Evolutionary conservation across 2,888 invertebrate species (phyloP), one percentile per base, ranked within the genome.

Genomic region (Lottia gigantea): DNA sequence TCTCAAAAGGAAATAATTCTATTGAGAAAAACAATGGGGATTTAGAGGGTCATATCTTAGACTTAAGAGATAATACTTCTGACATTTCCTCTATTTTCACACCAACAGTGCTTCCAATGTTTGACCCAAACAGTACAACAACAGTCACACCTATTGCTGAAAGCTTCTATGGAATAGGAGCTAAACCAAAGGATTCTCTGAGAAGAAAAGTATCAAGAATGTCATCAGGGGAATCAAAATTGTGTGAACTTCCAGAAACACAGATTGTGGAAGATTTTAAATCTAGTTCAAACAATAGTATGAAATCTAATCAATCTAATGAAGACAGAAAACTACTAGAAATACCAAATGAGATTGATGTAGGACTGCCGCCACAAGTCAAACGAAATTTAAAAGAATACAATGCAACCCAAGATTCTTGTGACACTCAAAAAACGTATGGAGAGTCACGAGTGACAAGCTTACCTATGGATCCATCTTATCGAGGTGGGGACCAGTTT

Each of bases 391-490:
- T 40, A 31, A 19, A 16, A 16, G 19, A 7, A 14, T 55, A 14
- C 61, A 40, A 40, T 40, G 40, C 11, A 40, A 46, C 55, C 1
- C 64, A 70, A 62, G 73, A 72, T 62, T 68, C 74, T 1, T 71
- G 67, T 65, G 74, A 67, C 15, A 75, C 77, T 0, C 66, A 71
- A 70, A 68, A 55, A 40, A 75, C 70, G 0, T 77, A 75, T 70
- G 75, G 75, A 8, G 47, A 26, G n/a, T 16, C 8, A 19, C 71
- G 46, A 23, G 67, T 46, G 12, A 68, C 46, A 47, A 81, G 80
- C 72, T 64, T 82, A 69, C 82, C 80, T 3, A 70, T 75, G 15
- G 73, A 71, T 2, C 72, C 71, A 26, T 64, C 72, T 0, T 61
- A 64, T 15, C 40, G 67, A 1, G 64, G 63, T 23, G 73, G 69